These are phyloP conservation scores for Clarias gariepinus DNA, from an alignment of 2,113 vertebrate species.

Conservation along the genomic window DNA sequence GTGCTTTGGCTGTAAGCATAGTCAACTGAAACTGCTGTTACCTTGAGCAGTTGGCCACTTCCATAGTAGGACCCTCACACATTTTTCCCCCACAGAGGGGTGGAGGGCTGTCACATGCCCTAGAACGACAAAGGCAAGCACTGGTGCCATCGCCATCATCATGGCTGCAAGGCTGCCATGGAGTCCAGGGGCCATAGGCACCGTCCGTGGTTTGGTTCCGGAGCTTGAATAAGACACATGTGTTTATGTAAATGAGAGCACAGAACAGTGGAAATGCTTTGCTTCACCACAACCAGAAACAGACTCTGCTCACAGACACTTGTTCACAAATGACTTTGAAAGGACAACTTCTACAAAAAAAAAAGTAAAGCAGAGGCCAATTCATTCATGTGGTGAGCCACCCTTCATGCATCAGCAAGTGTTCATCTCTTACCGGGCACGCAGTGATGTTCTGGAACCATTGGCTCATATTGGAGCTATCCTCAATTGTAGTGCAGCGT, in stretches of 20 bases:
- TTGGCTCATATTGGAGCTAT: slow-evolving; percentile 97
- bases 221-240: slow-evolving; percentile 69
- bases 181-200: slow-evolving; percentile 84
- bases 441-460: slow-evolving; percentile 96
- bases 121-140: slow-evolving; percentile 87
- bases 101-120: slow-evolving; percentile 85
- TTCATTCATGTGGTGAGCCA: slow-evolving; percentile 33
- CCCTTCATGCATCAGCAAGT: slow-evolving; percentile 11
- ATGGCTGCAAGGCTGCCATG: slow-evolving; percentile 92
- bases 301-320: not conserved
- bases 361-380: slow-evolving; percentile 36
- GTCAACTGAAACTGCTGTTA: slow-evolving; percentile 53
- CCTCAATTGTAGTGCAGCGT: slow-evolving; percentile 90
- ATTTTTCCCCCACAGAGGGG: slow-evolving; percentile 86
- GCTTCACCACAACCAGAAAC: not conserved
- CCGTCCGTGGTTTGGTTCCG: slow-evolving; percentile 89
- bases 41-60: slow-evolving; percentile 97
- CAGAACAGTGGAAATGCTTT: not conserved
- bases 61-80: slow-evolving; percentile 87
- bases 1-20: not conserved
- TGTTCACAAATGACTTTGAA: slow-evolving; percentile 10
- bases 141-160: slow-evolving; percentile 87
- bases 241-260: not conserved
- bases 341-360: not conserved
- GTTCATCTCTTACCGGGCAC: slow-evolving; percentile 83